Conservation (phyloP, 2,113 vertebrate species). For the Takifugu flavidus region DNA sequence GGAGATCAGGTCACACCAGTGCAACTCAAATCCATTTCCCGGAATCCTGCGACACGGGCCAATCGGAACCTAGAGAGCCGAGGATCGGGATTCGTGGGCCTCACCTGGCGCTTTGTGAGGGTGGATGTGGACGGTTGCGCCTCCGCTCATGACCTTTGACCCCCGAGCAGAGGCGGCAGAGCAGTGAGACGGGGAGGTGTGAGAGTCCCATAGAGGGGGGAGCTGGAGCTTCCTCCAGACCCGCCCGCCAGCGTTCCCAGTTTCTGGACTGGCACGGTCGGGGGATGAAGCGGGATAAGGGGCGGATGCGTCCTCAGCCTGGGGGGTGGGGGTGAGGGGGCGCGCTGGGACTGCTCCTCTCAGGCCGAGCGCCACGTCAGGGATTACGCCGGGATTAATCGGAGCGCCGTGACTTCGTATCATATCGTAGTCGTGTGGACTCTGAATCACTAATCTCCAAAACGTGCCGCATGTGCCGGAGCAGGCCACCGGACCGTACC, state of each 20-base stretch:
- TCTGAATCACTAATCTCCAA: slow-evolving; percentile 53
- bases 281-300: no score
- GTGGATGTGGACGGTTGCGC: no score
- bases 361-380: slow-evolving; percentile 41
- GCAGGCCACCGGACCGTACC: slow-evolving; percentile 16
- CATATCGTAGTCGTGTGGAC: slow-evolving; percentile 35
- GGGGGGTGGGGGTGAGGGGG: no score
- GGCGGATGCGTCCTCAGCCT: no score
- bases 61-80: not conserved
- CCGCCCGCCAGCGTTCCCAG: no score
- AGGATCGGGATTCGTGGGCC: not conserved
- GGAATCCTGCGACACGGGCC: slow-evolving; percentile 3
- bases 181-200: no score
- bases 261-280: no score
- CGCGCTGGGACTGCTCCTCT: slow-evolving; percentile 12
- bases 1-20: slow-evolving; percentile 17
- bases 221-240: no score
- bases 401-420: slow-evolving; percentile 57
- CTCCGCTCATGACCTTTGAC: no score
- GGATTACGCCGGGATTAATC: slow-evolving; percentile 69
- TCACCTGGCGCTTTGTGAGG: not conserved
- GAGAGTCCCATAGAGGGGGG: no score
- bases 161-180: no score
- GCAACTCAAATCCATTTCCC: slow-evolving; percentile 16
- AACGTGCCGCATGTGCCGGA: slow-evolving; percentile 49